phyloP scores from a whole-genome alignment of 2,113 vertebrate genomes.

The Microtus pennsylvanicus region DNA sequence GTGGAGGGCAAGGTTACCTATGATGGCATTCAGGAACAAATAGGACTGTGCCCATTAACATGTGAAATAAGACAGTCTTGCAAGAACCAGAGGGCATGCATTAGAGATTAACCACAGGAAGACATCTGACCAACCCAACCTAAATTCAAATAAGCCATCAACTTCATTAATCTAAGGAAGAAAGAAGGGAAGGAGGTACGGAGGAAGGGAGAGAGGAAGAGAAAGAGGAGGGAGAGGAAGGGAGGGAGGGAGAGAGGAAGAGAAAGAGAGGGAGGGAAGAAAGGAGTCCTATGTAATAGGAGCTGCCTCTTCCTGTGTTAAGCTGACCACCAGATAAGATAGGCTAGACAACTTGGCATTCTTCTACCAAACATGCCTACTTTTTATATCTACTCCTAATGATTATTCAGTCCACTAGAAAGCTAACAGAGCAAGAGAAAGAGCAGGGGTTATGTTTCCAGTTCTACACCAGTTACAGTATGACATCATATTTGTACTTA shows the following conservation, averaged over 20 bases:
- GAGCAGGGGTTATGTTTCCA: neutral
- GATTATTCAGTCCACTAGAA: neutral
- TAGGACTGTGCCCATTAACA: neutral
- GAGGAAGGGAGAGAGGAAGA: too few species aligned
- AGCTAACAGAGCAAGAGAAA: neutral
- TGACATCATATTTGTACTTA: neutral
- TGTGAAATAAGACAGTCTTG: neutral
- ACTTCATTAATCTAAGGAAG: neutral
- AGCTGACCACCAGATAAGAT: neutral
- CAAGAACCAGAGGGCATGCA: neutral
- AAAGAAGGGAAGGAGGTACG: neutral
- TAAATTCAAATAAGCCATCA: neutral
- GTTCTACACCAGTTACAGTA: neutral
- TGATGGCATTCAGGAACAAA: neutral
- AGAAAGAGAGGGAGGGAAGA: too few species aligned
- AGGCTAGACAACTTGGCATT: neutral
- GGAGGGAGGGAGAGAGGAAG: too few species aligned
- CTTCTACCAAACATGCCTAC: neutral
- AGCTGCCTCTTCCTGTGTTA: neutral
- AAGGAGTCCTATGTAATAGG: neutral
- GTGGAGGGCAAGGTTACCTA: neutral
- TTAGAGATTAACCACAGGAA: neutral
- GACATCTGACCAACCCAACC: neutral
- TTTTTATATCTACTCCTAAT: neutral
- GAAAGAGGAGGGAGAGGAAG: too few species aligned